Evolutionary conservation across 1,140 invertebrate genomes (phyloP), one percentile per base, ranked within the genome.

Genomic region (Conopomorpha cramerella): DNA sequence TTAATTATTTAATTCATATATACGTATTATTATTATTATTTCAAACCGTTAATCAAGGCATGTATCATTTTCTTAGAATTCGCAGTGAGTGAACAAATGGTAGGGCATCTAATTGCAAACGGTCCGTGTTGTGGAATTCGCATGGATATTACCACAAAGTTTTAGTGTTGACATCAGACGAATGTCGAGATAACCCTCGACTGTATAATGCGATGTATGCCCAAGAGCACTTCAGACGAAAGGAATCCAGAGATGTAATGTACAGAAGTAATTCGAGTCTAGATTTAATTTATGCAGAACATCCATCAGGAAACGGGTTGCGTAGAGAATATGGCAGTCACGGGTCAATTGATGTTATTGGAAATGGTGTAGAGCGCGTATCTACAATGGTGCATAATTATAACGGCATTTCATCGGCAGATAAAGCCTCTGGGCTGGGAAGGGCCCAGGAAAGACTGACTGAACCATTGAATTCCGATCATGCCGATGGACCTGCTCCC

Each of bases 321-420:
- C 72, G 80, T 36, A 62, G 82, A 6, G 82, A 83, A 51, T 84
- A 83, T 74, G 82, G 82, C 17, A 82, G 80, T 49, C 82, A 83
- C 60, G 82, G 82, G 12, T 81, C 79, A 33, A 82, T 82, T 45
- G 78, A 82, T 57, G 76, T 82, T 45, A 81, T 82, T 10, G 79
- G 80, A 16, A 61, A 45, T 84, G 79, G 55, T 66, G 51, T 14
- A 70, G 53, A 56, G 64, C 65, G 87, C 86, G 4, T n/a, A n/a
- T n/a, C n/a, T n/a, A n/a, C n/a, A n/a, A 90, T 94, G 87, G 81
- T 93, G 6, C 87, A 90, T 56, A 87, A 89, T 41, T 71, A 68
- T 36, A 62, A 46, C 38, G 56, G 48, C 35, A 44, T 59, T 43
- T 47, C 58, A 34, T 65, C 76, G 38, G 52, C 60, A 11, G 79